phyloP scores from a whole-genome alignment of 2,797 vertebrate genomes.

The Myotis daubentonii region DNA sequence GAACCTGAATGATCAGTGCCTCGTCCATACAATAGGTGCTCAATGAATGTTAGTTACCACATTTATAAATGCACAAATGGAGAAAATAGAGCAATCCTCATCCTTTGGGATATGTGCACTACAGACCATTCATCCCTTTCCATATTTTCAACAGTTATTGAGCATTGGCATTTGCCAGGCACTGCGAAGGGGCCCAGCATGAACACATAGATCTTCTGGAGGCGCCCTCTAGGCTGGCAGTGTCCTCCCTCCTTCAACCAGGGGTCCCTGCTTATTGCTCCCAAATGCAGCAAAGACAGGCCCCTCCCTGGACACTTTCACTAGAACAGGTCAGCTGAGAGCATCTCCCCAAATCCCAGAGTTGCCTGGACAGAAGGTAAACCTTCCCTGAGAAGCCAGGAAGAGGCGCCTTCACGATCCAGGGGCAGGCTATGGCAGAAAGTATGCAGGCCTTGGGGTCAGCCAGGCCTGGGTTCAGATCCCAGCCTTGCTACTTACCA shows the following conservation, averaged over 20 bases:
- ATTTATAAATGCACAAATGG: not conserved
- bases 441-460: not conserved
- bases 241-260: not conserved
- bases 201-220: not conserved
- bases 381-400: not conserved
- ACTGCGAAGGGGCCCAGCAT: not conserved
- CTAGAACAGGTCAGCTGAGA: not conserved
- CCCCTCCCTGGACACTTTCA: not conserved
- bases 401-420: not conserved
- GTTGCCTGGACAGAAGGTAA: not conserved
- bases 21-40: not conserved
- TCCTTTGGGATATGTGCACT: not conserved
- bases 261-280: not conserved
- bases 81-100: not conserved
- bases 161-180: not conserved
- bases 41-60: not conserved
- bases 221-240: not conserved
- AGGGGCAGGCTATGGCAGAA: not conserved
- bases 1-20: not conserved
- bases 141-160: not conserved
- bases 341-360: not conserved
- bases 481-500: not conserved
- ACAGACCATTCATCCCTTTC: not conserved
- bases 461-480: slow-evolving; percentile 34
- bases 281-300: not conserved